Percentiles rank a stretch among this genome's conserved stretches.
These are phyloP conservation scores for Nicator chloris DNA, from an alignment of 2,113 vertebrate genomes.

Conservation along the genomic window DNA sequence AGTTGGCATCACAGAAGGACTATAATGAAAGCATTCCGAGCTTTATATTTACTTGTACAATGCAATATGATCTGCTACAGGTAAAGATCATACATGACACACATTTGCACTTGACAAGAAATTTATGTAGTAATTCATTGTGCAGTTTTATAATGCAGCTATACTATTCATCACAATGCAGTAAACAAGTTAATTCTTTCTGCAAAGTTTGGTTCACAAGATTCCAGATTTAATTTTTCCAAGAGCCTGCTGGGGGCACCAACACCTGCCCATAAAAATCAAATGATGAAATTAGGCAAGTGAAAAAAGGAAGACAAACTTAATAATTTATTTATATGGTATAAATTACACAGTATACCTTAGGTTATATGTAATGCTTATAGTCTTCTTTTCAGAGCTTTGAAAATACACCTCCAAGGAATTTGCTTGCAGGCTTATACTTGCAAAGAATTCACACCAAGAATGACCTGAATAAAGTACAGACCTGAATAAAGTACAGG, in stretches of 20 bases:
- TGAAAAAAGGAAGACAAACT: not conserved
- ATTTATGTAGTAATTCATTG: not conserved
- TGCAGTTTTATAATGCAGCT: not conserved
- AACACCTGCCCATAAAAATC: not conserved
- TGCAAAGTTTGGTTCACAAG: not conserved
- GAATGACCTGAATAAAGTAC: not conserved
- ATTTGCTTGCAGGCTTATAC: not conserved
- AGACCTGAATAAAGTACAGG: not conserved
- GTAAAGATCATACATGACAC: not conserved
- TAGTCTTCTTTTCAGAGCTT: not conserved
- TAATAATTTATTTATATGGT: not conserved
- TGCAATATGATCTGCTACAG: not conserved
- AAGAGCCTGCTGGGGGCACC: slow-evolving; percentile 49
- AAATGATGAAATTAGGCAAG: not conserved
- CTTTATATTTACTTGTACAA: not conserved
- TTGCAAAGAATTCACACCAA: not conserved
- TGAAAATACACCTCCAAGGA: not conserved
- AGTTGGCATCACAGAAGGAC: not conserved
- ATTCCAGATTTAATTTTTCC: not conserved
- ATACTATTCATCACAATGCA: not conserved
- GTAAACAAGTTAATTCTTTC: not conserved
- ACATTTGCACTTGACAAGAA: not conserved
- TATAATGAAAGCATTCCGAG: not conserved
- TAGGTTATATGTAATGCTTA: not conserved
- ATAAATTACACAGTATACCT: not conserved